Base-by-base conservation (phyloP, 2,113 vertebrate genomes). In the Bothrops jararaca region DNA sequence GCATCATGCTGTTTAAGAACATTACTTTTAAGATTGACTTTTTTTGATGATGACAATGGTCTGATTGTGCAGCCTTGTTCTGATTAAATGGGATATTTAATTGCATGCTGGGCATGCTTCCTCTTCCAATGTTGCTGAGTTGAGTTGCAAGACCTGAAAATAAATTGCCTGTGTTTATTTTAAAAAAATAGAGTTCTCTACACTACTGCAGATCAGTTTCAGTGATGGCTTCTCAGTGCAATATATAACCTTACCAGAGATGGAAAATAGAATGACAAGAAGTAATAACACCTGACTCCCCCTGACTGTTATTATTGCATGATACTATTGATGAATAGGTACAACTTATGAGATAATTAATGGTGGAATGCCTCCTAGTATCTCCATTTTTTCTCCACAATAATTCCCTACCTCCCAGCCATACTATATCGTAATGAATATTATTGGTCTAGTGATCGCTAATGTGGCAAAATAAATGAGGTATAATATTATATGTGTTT, bases 1-100 rank as follows among this genome's bases (percentile, higher is more conserved):
- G 0, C 34, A 26, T 92, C 85, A 85, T 86, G 88, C 74, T 54
- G 93, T 56, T 90, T 92, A 86, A 92, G 39, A 91, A 85, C 22
- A 95, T 85, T 90, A 4, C 12, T 92, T 90, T 57, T 56, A 94
- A 89, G 45, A 64, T 11, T 69, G 56, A 56, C 34, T 64, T 92
- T 89, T 50, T 57, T 85, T 57, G 24, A 29, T 34, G 8, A 26
- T 26, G 69, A 56, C 57, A 88, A 24, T 12, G 42, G 53, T 85
- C 87, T 42, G 53, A 86, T 74, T n/a, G 89, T 90, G 60, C 18
- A 42, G 74, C 74, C 34, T 39, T 42, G 34, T 80, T 80, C 34
- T 80, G 74, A 80, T 39, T 39, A 80, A 80, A 80, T 80, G 74
- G 74, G 74, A 80, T 80, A 80, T 39, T 80, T 80, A 80, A 80